These are phyloP conservation scores for Timema cristinae DNA, from an alignment of 2,888 invertebrate genomes.

Conservation along the genomic window DNA sequence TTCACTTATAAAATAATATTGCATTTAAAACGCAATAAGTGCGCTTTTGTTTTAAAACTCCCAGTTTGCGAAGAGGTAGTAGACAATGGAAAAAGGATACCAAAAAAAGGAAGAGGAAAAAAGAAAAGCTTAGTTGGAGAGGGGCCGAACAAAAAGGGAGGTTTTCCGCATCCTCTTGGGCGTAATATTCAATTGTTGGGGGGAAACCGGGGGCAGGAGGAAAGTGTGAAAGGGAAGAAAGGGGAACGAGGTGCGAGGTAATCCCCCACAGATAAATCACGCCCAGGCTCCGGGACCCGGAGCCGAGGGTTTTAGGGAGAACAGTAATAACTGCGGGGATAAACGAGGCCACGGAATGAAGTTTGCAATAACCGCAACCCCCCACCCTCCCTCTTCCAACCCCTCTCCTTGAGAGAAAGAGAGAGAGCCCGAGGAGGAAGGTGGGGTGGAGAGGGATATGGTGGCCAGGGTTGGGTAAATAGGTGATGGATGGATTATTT, in stretches of 20 bases:
- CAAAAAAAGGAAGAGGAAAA: no score
- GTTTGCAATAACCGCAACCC: slow-evolving; percentile 24
- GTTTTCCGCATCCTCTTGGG: neutral
- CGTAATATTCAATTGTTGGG: slow-evolving; percentile 14
- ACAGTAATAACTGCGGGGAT: slow-evolving; percentile 28
- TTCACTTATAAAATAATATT: no score
- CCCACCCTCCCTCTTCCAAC: no score
- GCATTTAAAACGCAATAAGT: no score
- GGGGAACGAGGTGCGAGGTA: slow-evolving; percentile 20
- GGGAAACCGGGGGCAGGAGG: neutral
- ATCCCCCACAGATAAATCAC: slow-evolving; percentile 29
- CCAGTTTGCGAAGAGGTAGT: no score
- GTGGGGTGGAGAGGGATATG: neutral
- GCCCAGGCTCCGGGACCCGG: slow-evolving; percentile 2
- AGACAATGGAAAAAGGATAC: no score
- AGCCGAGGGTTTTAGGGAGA: slow-evolving; percentile 17
- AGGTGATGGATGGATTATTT: slow-evolving; percentile 8
- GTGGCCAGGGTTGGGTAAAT: neutral
- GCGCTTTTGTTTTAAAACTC: no score
- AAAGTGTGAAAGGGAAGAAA: neutral
- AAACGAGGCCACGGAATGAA: slow-evolving; percentile 28
- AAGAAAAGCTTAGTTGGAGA: no score
- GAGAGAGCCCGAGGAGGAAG: neutral
- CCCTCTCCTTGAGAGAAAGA: neutral
- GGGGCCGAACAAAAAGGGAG: no score